Evolutionary conservation across 2,113 vertebrate genomes (phyloP), one percentile per base, ranked within the genome.

Genomic region (Ictalurus punctatus): DNA sequence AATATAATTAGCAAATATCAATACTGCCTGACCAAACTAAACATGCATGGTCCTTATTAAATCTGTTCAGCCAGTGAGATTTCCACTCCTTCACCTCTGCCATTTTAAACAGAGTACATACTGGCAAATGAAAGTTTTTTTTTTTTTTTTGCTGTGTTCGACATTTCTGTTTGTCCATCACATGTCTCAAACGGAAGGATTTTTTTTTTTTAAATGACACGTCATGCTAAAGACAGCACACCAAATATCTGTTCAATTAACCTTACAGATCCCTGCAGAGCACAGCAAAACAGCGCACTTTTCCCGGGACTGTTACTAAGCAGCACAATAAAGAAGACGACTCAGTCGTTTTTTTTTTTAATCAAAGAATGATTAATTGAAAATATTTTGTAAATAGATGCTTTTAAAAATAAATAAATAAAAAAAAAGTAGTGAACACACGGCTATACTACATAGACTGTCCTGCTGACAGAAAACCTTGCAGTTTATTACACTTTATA

Each of bases 301-400:
- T 76, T 74, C 19, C 8, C 21, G 23, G 10, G 12, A 44, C 25
- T 52, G 1, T 6, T 79, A 52, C 40, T 52, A 52, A 27, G 10
- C 44, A 52, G 21, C 37, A 25, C 8, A 78, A 25, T 78, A 13
- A 79, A 52, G 4, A 76, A 12, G 3, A 25, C 1, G 0, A 76
- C 14, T 0, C 17, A 5, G 0, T 27, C 6, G 8, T 52, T 0
- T 9, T 8, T 6, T 48, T 9, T 25, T 25, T 9, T 12, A 44
- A 74, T 40, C 1, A 6, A 8, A 44, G 17, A 34, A 71, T 0
- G 17, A 30, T 67, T 67, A 1, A 63, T 27, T 27, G 6, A 69
- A 27, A 78, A 37, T 44, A n/a, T 17, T 10, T 81, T 73, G 14
- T 13, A 85, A 86, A 79, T 40, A 52, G 19, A n/a, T 69, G 23